Conservation (phyloP, 2,113 vertebrate species). For the Python bivittatus region DNA sequence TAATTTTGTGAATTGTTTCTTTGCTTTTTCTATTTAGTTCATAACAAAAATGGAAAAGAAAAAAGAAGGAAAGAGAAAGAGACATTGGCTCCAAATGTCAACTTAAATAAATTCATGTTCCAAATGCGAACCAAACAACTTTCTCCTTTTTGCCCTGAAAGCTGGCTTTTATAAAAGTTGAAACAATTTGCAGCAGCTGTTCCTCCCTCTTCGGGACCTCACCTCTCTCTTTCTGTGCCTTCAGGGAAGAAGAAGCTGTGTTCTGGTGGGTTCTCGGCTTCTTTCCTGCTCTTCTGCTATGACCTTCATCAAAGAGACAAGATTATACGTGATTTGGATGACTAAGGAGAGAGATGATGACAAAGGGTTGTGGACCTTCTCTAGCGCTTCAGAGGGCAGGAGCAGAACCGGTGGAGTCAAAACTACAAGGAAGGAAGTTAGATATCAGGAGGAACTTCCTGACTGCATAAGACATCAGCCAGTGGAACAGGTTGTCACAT, state of each 20-base stretch:
- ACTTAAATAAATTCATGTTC: too few relatives aligned
- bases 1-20: too few relatives aligned
- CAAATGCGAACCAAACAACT: too few relatives aligned
- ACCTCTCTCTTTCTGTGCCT: constrained; percentile 48
- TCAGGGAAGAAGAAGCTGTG: neutral
- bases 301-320: constrained; percentile 37
- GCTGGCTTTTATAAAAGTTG: neutral
- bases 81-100: too few relatives aligned
- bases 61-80: too few relatives aligned
- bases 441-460: too few relatives aligned
- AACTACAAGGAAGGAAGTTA: too few relatives aligned
- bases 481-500: too few relatives aligned
- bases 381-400: neutral
- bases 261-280: neutral
- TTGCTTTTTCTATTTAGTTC: too few relatives aligned
- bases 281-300: neutral
- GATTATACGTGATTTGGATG: neutral
- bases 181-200: neutral
- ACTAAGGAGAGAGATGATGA: neutral
- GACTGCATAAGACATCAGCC: too few relatives aligned
- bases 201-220: neutral
- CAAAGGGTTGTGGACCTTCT: neutral
- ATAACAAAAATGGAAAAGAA: too few relatives aligned
- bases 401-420: too few relatives aligned
- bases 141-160: neutral